These are phyloP conservation scores for Phalacrocorax aristotelis DNA, from an alignment of 2,113 vertebrate species.

Conservation along the genomic window DNA sequence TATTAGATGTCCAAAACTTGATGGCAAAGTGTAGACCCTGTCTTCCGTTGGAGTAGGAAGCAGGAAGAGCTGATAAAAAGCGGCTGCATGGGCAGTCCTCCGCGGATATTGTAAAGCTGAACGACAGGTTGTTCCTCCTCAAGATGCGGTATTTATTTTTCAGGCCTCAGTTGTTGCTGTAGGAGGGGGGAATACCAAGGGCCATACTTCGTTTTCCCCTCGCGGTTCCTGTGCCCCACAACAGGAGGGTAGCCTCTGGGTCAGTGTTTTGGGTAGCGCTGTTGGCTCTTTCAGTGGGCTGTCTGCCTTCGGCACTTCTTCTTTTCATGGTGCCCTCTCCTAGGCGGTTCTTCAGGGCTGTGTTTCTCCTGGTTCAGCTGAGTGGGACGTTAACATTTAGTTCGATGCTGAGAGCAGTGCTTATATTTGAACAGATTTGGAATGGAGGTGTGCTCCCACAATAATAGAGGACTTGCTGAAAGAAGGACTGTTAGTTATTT, in stretches of 20 bases:
- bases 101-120: neutral
- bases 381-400: neutral
- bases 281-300: neutral
- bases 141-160: neutral
- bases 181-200: neutral
- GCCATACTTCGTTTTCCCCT: neutral
- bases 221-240: neutral
- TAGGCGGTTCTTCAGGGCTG: rapidly evolving
- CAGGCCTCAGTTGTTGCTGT: neutral
- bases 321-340: neutral
- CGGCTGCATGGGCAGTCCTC: rapidly evolving
- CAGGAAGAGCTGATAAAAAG: neutral
- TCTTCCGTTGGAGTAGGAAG: neutral
- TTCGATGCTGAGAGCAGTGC: neutral
- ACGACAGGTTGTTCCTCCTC: neutral
- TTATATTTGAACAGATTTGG: neutral
- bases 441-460: neutral
- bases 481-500: neutral
- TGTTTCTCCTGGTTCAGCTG: neutral
- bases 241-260: neutral
- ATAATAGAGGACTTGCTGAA: neutral
- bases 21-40: rapidly evolving
- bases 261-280: neutral
- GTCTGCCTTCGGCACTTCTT: rapidly evolving
- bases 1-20: neutral